phyloP scores from a whole-genome alignment of 2,888 invertebrate species.

The Lithophane semibrunnea region DNA sequence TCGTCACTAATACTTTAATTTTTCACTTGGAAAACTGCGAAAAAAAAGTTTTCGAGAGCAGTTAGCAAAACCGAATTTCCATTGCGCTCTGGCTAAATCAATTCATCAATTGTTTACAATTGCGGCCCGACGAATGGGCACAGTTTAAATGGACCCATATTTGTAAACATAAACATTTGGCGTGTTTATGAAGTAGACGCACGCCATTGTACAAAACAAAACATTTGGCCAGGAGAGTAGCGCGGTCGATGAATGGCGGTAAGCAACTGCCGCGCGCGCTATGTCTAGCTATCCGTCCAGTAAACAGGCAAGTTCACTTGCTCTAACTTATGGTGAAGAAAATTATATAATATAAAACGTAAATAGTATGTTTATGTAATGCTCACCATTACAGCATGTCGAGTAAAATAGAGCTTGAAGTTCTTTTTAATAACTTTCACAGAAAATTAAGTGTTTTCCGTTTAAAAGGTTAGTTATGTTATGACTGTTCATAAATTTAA shows the following conservation, averaged over 20 bases:
- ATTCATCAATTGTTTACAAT: constrained; percentile 60
- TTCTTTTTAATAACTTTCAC: background rate
- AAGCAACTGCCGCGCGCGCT: constrained; percentile 62
- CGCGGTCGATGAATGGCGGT: constrained; percentile 49
- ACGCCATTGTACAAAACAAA: constrained; percentile 45
- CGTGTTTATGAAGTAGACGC: constrained; percentile 59
- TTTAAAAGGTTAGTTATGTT: background rate
- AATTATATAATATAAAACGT: constrained; percentile 54
- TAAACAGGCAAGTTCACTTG: constrained; percentile 55
- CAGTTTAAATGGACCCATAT: constrained; percentile 64
- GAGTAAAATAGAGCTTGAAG: constrained; percentile 47
- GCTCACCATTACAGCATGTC: constrained; percentile 21
- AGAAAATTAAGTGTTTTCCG: background rate
- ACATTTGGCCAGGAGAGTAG: constrained; percentile 56
- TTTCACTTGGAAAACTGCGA: constrained; percentile 44
- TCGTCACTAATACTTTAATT: constrained; percentile 28
- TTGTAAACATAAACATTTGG: constrained; percentile 67
- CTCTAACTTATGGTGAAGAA: constrained; percentile 49
- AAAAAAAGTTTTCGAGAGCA: constrained; percentile 50
- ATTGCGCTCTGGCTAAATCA: constrained; percentile 46
- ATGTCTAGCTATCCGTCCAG: constrained; percentile 43
- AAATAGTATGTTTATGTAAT: constrained; percentile 52
- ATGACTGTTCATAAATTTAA: background rate
- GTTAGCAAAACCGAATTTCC: constrained; percentile 51
- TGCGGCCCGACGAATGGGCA: constrained; percentile 67